Base-by-base conservation (phyloP, 2,888 invertebrate genomes). In the Leucophora obtusa region DNA sequence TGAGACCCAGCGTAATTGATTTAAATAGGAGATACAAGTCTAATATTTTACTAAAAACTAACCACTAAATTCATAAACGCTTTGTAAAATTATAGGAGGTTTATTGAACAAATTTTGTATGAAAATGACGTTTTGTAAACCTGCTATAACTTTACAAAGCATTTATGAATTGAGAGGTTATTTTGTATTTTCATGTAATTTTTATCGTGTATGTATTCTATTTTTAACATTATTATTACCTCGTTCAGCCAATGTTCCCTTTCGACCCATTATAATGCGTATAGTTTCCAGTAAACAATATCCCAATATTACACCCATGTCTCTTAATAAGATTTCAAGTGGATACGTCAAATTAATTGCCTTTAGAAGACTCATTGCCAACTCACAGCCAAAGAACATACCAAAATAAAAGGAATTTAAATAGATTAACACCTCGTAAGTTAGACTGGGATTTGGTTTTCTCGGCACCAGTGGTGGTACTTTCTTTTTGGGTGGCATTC, bases 361-460 rank as follows among this genome's bases (percentile, higher is more conserved):
- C 91, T 96, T 96, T 83, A 96, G 92, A 82, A 95, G 92, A 79
- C 94, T 94, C 93, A 96, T 95, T 60, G 94, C 94, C 83, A 95
- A 91, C 91, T 96, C 96, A 89, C 95, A 95, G 68, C 95, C 93
- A 50, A 95, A 94, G 90, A 96, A 96, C 94, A 96, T 94, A 82
- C 95, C 95, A 88, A 96, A 95, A 91, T 96, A 96, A 90, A 96
- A 96, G 53, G 95, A 95, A 90, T 96, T 96, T 80, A 96, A 90
- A 89, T 96, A 96, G 85, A 96, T 92, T 43, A 96, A 91, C 89
- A 96, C 95, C 92, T 96, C 96, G 86, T 96, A 96, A 8, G 94
- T 94, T 88, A 96, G 91, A 86, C 95, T 95, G 7, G 95, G 94
- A 90, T 95, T 95, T 86, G 94, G 92, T 91, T 93, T 93, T 82